Base-by-base conservation (phyloP, 2,888 invertebrate genomes). In the Subacronicta megacephala region DNA sequence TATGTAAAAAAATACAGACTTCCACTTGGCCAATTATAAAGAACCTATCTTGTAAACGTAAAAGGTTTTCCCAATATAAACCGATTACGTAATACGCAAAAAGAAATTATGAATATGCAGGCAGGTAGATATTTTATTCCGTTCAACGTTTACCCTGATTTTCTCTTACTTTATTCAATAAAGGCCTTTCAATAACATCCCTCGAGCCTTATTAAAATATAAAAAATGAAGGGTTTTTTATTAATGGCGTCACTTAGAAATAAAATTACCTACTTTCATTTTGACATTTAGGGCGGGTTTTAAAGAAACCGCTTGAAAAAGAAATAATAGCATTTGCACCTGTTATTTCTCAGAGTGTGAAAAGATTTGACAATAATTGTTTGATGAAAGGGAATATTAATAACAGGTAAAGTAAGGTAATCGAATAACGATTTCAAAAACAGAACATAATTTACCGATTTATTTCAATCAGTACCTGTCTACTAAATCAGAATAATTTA, bases 181-280 rank as follows among this genome's bases (percentile, higher is more conserved):
- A 81, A 82, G 78, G 72, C 75, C 83, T 86, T 86, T 87, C 86
- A 88, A 88, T 87, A 88, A 84, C 85, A 85, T 82, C 85, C 84
- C 86, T 69, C 76, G 72, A 65, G 77, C 72, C 80, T 81, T 79
- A 80, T 75, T 75, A 82, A 84, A 87, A 84, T 82, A 83, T 83
- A 78, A 79, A 83, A 83, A 83, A 80, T 79, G 77, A 83, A 85
- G 79, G 78, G 58, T 50, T 78, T 78, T 77, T 78, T 78, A 78
- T 80, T 74, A 81, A 79, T 74, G 72, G 68, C 69, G 64, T 78
- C 77, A 75, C 65, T 77, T 63, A 66, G 75, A 80, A 77, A 67
- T 62, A 80, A n/a, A 83, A 80, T 81, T 81, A 77, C 81, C 81
- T 80, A 78, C 65, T 58, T 75, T 78, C 67, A 60, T 73, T 74